phyloP scores from a whole-genome alignment of 2,797 vertebrate genomes.

The Sebastes ruberrimus region DNA sequence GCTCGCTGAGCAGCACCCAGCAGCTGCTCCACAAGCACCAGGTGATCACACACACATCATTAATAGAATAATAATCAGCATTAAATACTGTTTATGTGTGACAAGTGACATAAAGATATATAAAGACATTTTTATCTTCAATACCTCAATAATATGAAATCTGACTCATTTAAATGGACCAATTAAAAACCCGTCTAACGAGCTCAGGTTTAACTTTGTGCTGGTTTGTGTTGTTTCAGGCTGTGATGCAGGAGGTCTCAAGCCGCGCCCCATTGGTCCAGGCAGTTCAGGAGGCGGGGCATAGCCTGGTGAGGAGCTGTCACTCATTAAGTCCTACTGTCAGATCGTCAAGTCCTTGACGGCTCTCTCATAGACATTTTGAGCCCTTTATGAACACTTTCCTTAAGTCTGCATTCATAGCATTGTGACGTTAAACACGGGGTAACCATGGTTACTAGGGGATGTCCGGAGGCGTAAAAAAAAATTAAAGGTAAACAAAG shows the following conservation, averaged over 20 bases:
- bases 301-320: constrained; percentile 75
- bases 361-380: too few relatives aligned
- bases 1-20: constrained; percentile 77
- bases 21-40: constrained; percentile 88
- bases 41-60: constrained; percentile 64
- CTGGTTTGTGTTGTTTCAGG: constrained; percentile 67
- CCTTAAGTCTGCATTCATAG: too few relatives aligned
- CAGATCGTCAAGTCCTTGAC: too few relatives aligned
- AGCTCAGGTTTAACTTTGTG: not conserved
- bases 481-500: too few relatives aligned
- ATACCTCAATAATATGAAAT: not conserved
- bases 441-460: too few relatives aligned
- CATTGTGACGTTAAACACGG: too few relatives aligned
- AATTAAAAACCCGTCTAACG: not conserved
- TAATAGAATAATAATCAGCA: too few relatives aligned
- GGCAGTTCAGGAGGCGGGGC: constrained; percentile 84
- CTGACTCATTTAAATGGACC: too few relatives aligned
- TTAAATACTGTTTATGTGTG: too few relatives aligned
- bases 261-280: constrained; percentile 81
- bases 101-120: too few relatives aligned
- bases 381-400: too few relatives aligned
- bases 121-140: not conserved
- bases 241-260: constrained; percentile 85
- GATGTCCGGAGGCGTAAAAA: too few relatives aligned
- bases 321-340: not conserved